Evolutionary conservation across 2,797 vertebrate species (phyloP).

Genomic region (Leptodactylus fallax): DNA sequence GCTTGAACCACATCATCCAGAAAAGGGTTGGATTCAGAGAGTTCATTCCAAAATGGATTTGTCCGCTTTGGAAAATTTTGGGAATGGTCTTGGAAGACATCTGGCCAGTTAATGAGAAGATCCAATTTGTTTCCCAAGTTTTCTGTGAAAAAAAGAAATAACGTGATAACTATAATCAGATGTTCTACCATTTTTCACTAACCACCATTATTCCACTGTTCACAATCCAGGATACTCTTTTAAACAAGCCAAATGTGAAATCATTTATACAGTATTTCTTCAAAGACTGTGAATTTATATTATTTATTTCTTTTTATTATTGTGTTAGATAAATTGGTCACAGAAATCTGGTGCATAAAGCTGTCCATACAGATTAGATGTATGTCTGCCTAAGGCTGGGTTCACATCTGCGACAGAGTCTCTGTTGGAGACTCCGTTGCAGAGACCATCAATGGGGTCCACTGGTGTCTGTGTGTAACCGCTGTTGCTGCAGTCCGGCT

Average conservation of each 20-base stretch:
- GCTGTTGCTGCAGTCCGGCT: too few relatives aligned
- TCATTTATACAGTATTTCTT: too few relatives aligned
- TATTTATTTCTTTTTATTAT: neutral
- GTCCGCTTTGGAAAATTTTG: slow-evolving; percentile 71
- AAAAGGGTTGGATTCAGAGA: slow-evolving; percentile 92
- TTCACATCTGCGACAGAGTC: too few relatives aligned
- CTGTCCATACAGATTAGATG: too few relatives aligned
- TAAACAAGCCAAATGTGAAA: too few relatives aligned
- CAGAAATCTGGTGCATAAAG: neutral
- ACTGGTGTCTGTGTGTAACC: too few relatives aligned
- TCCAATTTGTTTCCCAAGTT: slow-evolving; percentile 65
- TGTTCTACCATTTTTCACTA: neutral
- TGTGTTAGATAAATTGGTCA: neutral
- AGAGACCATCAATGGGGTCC: too few relatives aligned
- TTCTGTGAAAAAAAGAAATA: slow-evolving; percentile 66
- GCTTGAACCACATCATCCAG: slow-evolving; percentile 86
- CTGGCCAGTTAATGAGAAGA: slow-evolving; percentile 69
- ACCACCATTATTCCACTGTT: neutral
- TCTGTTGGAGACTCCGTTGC: too few relatives aligned
- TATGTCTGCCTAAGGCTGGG: too few relatives aligned
- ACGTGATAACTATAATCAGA: neutral
- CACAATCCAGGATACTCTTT: too few relatives aligned
- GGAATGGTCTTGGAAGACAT: slow-evolving; percentile 69
- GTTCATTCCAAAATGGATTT: slow-evolving; percentile 93
- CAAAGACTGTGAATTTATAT: neutral